Percentiles rank a stretch among this genome's conserved stretches.
Conservation (phyloP, 2,888 invertebrate genomes). For the Eupithecia subfuscata region DNA sequence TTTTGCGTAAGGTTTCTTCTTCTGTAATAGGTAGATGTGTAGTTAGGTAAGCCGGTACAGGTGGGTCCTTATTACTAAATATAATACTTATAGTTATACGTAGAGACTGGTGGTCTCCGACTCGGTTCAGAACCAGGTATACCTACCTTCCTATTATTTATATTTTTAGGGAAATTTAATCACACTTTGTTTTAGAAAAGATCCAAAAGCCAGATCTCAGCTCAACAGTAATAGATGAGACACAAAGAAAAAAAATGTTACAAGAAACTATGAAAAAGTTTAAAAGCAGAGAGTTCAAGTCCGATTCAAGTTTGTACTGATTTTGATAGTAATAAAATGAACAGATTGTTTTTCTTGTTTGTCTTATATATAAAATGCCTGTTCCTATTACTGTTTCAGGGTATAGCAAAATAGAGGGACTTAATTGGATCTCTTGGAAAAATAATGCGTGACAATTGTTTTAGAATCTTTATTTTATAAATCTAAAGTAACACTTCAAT, state of each 20-base stretch:
- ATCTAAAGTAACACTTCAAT: conserved; percentile 64
- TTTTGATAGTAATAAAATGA: conserved; percentile 4
- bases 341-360: background rate
- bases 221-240: conserved; percentile 55
- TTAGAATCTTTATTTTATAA: conserved; percentile 57
- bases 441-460: conserved; percentile 45
- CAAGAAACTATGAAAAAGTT: conserved; percentile 61
- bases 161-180: conserved; percentile 4
- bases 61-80: no score
- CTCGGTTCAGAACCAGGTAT: no score
- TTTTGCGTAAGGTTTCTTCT: no score
- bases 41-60: no score
- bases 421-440: conserved; percentile 80
- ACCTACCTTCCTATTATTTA: no score
- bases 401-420: conserved; percentile 76
- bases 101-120: no score
- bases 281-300: conserved; percentile 62
- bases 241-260: conserved; percentile 56
- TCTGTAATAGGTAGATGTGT: no score
- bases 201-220: conserved; percentile 32
- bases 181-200: conserved; percentile 43
- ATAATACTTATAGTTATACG: no score
- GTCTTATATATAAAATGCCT: background rate
- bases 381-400: conserved; percentile 58
- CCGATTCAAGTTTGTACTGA: conserved; percentile 65